Evolutionary conservation across 2,113 vertebrate genomes (phyloP).

Genomic region (Thoracochromis brauschi): DNA sequence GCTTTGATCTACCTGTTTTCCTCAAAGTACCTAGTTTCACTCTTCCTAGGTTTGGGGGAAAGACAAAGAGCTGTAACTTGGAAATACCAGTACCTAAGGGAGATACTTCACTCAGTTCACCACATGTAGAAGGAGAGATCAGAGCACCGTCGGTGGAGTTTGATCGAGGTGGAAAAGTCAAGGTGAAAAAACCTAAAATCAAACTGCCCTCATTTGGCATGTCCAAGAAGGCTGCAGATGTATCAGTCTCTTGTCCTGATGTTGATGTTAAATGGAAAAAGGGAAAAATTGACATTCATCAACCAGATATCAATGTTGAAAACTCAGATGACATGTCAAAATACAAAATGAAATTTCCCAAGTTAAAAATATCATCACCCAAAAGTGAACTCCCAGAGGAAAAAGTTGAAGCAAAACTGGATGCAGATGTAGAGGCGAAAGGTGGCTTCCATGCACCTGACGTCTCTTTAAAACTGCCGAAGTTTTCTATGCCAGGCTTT

Average conservation of each 20-base stretch:
- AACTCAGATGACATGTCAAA: conserved; percentile 39
- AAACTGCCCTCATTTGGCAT: conserved; percentile 77
- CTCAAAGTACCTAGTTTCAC: conserved; percentile 71
- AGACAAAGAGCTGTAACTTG: conserved; percentile 52
- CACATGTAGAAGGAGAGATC: conserved; percentile 36
- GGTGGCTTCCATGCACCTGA: conserved; percentile 50
- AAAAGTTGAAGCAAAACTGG: conserved; percentile 25
- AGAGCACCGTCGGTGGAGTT: conserved; percentile 53
- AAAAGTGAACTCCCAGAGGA: conserved; percentile 45
- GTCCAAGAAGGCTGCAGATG: conserved; percentile 59
- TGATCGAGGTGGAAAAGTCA: conserved; percentile 55
- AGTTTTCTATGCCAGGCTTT: conserved; percentile 67
- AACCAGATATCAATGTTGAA: conserved; percentile 39
- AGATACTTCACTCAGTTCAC: conserved; percentile 27
- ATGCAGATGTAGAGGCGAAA: conserved; percentile 29
- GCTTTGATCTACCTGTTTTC: conserved; percentile 68
- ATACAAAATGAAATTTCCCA: conserved; percentile 65
- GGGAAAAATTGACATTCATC: conserved; percentile 16
- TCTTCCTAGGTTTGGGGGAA: conserved; percentile 74
- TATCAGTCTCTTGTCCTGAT: conserved; percentile 35
- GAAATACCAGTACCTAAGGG: conserved; percentile 35
- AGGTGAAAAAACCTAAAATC: conserved; percentile 71
- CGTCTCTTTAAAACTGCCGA: conserved; percentile 57
- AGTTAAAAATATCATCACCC: conserved; percentile 58
- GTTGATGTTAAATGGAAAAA: conserved; percentile 55